Percentiles rank a stretch among this genome's conserved stretches.
Conservation (phyloP, 2,888 invertebrate species). For the Lepidochitona cinerea region DNA sequence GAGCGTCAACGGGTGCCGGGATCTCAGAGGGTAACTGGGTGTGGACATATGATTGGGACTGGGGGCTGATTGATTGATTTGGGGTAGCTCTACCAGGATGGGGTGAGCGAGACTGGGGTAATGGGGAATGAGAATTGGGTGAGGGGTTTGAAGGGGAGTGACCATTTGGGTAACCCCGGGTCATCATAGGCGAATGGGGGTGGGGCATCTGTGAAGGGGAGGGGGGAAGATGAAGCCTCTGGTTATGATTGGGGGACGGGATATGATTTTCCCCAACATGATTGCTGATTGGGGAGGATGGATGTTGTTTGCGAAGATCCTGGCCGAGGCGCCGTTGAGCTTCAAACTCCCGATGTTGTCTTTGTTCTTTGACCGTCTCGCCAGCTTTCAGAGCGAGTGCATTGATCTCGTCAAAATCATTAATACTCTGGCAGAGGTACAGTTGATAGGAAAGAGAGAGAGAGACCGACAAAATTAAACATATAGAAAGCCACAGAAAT, state of each 20-base stretch:
- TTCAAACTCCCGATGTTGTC: conserved; percentile 37
- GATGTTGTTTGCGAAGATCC: not conserved
- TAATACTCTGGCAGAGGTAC: conserved; percentile 25
- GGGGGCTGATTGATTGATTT: conserved; percentile 27
- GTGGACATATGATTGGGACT: conserved; percentile 26
- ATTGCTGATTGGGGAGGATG: not conserved
- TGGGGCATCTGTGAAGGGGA: not conserved
- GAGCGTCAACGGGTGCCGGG: not conserved
- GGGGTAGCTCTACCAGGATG: conserved; percentile 22
- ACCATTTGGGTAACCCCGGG: not conserved
- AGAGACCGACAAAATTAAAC: conserved; percentile 13
- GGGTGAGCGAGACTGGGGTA: conserved; percentile 13
- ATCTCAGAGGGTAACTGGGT: conserved; percentile 7
- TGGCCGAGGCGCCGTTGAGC: not conserved
- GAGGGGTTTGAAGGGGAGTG: not conserved
- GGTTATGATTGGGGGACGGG: not conserved
- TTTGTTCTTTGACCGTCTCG: conserved; percentile 51
- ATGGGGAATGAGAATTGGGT: not conserved
- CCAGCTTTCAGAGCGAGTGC: conserved; percentile 49
- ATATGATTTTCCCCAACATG: not conserved
- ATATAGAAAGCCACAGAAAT: not conserved
- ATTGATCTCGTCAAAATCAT: conserved; percentile 44
- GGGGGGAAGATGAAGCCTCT: not conserved
- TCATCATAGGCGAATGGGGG: not conserved
- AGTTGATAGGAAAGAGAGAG: conserved; percentile 14